Evolutionary conservation across 1,140 invertebrate genomes (phyloP), one percentile per base, ranked within the genome.

Genomic region (Pseudobourletiella spinata): DNA sequence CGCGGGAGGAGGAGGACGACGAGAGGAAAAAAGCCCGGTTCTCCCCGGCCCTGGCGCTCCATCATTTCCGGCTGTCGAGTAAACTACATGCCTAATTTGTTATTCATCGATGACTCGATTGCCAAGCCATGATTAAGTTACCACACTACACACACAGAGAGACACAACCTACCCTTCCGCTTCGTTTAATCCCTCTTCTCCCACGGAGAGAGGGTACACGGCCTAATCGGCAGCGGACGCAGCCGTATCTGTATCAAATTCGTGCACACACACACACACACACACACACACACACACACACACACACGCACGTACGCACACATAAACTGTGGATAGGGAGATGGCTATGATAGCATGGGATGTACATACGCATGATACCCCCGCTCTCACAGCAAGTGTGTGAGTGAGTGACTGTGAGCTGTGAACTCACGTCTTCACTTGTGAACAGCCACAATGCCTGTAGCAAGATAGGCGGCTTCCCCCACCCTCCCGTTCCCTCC

Each of bases 31-130:
- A 50, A 63, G 42, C 25, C 26, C 30, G 26, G 20, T 43, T 56
- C 58, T 57, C 15, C 30, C 44, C 56, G 26, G 42, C 48, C 46
- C 26, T 52, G 30, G 30, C 55, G 43, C 58, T 57, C 56, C 55
- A 58, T 63, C 61, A 63, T 58, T 63, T 63, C 56, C 61, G 61
- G 61, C 30, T 50, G 61, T 48, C 28, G 39, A 35, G 42, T 57
- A 39, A 35, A 52, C 42, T 57, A 52, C 56, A 58, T 39, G 55
- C 46, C 56, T 63, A 63, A 63, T 63, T 63, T 63, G 61, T 57
- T 63, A 63, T 63, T 63, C 61, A 63, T 63, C 32, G 61, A 52
- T 50, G 55, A 63, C 22, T 42, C 30, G 30, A 51, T 50, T 32
- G 55, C 28, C 55, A 57, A 55, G 16, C 35, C 3, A 30, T 54